Conservation (phyloP, 2,797 vertebrate genomes). For the Eulemur coronatus region DNA sequence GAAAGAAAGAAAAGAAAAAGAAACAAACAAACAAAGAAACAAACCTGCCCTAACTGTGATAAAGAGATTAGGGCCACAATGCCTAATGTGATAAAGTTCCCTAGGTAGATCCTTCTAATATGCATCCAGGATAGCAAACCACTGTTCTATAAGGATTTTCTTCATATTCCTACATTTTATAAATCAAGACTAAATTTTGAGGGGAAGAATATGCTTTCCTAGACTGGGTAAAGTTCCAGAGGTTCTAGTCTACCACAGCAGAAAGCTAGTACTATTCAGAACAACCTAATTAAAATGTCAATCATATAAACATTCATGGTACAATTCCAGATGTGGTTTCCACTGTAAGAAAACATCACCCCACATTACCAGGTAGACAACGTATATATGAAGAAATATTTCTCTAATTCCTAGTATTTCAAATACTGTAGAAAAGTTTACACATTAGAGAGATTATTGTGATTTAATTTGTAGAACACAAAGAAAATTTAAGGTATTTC, state of each 20-base stretch:
- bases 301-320: neutral
- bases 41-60: neutral
- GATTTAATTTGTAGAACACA: neutral
- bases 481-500: constrained; percentile 5
- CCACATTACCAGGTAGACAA: constrained; percentile 16
- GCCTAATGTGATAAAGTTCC: neutral
- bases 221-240: constrained; percentile 24
- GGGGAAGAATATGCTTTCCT: neutral
- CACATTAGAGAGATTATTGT: neutral
- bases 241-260: neutral
- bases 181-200: constrained; percentile 38
- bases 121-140: neutral
- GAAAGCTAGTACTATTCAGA: neutral
- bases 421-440: neutral
- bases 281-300: constrained; percentile 24
- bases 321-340: neutral
- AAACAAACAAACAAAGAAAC: neutral
- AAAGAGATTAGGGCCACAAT: neutral
- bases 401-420: neutral
- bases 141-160: neutral
- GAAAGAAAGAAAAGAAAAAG: no score
- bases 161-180: neutral
- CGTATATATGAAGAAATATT: neutral
- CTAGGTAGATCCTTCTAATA: neutral
- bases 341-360: neutral